Evolutionary conservation across 2,888 invertebrate genomes (phyloP).

Genomic region (Cacoxenus indagator): DNA sequence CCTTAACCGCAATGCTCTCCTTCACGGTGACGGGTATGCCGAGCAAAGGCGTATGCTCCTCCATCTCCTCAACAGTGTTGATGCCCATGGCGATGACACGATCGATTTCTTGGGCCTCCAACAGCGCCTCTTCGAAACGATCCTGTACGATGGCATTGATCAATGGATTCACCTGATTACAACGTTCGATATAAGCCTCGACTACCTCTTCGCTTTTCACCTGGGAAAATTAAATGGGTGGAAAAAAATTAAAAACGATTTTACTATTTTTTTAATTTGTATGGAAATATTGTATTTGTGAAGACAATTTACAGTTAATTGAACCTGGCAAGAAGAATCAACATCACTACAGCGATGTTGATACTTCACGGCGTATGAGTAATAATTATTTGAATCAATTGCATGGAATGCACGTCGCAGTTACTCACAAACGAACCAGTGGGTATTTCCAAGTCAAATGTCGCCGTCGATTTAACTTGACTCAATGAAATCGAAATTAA

Average conservation of each 20-base stretch:
- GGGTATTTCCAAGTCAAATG: background rate
- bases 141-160: conserved; percentile 87
- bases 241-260: conserved; percentile 14
- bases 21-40: conserved; percentile 91
- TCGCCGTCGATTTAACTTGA: background rate
- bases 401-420: background rate
- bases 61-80: conserved; percentile 75
- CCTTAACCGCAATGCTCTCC: conserved; percentile 84
- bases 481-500: background rate
- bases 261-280: background rate
- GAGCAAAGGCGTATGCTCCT: conserved; percentile 79
- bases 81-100: conserved; percentile 75
- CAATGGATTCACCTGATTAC: conserved; percentile 82
- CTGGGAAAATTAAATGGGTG: conserved; percentile 70
- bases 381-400: background rate
- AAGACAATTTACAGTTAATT: too few species aligned
- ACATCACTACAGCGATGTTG: background rate
- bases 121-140: conserved; percentile 80
- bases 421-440: background rate
- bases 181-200: conserved; percentile 80
- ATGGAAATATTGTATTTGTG: background rate
- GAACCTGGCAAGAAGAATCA: background rate
- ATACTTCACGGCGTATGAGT: background rate
- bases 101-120: conserved; percentile 83
- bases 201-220: conserved; percentile 80